These are phyloP conservation scores for Calypte anna DNA, from an alignment of 2,113 vertebrate species.

Conservation along the genomic window DNA sequence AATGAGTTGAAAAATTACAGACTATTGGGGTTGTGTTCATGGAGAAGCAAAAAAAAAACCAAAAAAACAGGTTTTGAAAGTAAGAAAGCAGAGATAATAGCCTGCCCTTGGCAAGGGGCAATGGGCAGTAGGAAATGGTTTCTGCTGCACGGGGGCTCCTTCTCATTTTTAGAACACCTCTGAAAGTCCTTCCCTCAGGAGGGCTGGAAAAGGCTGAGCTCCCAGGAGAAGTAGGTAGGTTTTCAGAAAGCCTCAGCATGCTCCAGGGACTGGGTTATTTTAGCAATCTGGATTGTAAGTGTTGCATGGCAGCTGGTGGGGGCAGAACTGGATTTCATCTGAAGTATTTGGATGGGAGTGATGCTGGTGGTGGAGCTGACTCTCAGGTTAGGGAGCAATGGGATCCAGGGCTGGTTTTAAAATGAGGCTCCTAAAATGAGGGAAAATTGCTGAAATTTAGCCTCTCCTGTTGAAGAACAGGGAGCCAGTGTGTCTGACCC, in stretches of 20 bases:
- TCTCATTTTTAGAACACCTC: neutral
- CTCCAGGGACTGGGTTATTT: neutral
- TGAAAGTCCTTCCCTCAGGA: neutral
- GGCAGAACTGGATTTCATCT: neutral
- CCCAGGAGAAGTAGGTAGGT: neutral
- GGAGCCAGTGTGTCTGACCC: neutral
- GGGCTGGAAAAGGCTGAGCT: neutral
- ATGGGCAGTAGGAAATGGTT: neutral
- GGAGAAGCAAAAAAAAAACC: neutral
- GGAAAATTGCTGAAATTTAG: neutral
- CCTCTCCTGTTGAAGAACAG: neutral
- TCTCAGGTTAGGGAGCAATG: neutral
- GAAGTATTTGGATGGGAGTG: neutral
- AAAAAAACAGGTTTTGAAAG: neutral
- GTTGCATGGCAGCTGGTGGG: neutral
- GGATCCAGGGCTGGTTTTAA: neutral
- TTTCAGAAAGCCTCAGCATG: neutral
- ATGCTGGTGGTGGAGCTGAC: neutral
- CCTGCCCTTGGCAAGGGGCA: neutral
- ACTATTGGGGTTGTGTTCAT: neutral
- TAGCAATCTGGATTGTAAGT: neutral
- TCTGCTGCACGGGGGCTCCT: neutral
- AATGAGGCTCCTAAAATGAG: neutral
- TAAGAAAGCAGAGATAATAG: neutral
- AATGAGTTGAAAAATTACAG: slow-evolving; percentile 29